Percentiles rank a stretch among this genome's conserved stretches.
Evolutionary conservation across 2,888 invertebrate species (phyloP).

Genomic region (Spatulosminthurus flaviceps): DNA sequence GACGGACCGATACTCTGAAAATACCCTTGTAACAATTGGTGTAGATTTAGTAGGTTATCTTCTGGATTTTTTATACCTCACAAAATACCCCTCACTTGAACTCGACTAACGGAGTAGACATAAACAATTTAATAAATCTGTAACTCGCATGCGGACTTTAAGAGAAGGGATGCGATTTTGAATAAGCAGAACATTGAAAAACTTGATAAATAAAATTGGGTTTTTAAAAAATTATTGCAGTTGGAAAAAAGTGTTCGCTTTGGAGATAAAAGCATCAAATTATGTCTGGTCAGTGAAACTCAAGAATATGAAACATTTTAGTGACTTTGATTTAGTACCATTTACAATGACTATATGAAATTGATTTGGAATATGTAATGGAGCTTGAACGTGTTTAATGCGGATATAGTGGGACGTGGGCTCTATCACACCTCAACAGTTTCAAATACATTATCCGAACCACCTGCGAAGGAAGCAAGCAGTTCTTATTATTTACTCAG

Average conservation of each 20-base stretch:
- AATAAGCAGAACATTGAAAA: too few relatives aligned
- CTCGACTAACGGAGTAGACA: too few relatives aligned
- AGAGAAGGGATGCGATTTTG: background rate
- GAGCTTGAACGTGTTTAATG: too few relatives aligned
- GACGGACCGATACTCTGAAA: background rate
- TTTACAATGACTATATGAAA: too few relatives aligned
- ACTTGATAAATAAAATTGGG: too few relatives aligned
- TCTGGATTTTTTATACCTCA: background rate
- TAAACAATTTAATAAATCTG: too few relatives aligned
- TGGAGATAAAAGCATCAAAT: background rate
- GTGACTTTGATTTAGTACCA: too few relatives aligned
- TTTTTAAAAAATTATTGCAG: background rate
- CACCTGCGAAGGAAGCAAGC: background rate
- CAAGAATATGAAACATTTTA: too few relatives aligned
- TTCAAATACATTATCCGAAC: background rate
- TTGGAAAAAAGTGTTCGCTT: background rate
- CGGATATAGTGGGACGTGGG: background rate
- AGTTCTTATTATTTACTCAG: background rate
- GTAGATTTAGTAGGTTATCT: background rate
- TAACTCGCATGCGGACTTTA: too few relatives aligned
- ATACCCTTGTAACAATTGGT: background rate
- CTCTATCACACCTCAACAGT: background rate
- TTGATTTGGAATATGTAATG: too few relatives aligned
- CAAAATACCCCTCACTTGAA: too few relatives aligned
- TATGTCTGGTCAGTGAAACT: background rate